Evolutionary conservation across 2,113 vertebrate genomes (phyloP), one percentile per base, ranked within the genome.

Genomic region (Otolemur garnettii): DNA sequence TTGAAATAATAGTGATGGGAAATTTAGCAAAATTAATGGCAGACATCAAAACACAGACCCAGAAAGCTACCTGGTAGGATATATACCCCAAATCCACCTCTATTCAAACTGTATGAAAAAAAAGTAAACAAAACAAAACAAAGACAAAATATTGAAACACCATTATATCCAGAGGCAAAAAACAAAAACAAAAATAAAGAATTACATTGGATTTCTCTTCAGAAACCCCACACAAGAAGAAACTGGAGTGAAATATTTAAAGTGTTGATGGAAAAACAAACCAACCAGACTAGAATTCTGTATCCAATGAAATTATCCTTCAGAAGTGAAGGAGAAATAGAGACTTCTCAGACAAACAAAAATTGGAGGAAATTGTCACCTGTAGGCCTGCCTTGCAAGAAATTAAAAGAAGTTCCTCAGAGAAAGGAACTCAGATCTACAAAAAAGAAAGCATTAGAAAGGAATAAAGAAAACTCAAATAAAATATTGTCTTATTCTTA

Each of bases 1-100:
- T 75, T 83, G 84, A 83, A 77, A 24, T 69, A 90, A 82, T 59
- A 53, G 87, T 38, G 24, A 72, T 21, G n/a, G 55, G 86, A 30
- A 91, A 57, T 74, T 72, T 91, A 80, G 66, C 59, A 91, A 91
- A 92, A 83, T 77, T 92, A 83, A 77, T 92, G 26, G 53, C 38
- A 77, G 13, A 38, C 59, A 75, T 11, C 53, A 83, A 88, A 69
- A 38, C 84, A 88, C 38, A 92, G 18, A 95, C 53, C 38, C 38
- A 55, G 55, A 38, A 82, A 88, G 30, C 28, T 77, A 88, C 10
- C 18, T 50, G n/a, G 62, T 53, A 82, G 57, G 59, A 75, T 59
- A 92, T 50, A 82, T 50, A 66, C 72, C 74, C 11, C 33, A 94
- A 87, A 55, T 74, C 15, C 81, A 74, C 9, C 55, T 22, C 24